Evolutionary conservation across 2,888 invertebrate species (phyloP).

Genomic region (Yponomeuta cagnagella): DNA sequence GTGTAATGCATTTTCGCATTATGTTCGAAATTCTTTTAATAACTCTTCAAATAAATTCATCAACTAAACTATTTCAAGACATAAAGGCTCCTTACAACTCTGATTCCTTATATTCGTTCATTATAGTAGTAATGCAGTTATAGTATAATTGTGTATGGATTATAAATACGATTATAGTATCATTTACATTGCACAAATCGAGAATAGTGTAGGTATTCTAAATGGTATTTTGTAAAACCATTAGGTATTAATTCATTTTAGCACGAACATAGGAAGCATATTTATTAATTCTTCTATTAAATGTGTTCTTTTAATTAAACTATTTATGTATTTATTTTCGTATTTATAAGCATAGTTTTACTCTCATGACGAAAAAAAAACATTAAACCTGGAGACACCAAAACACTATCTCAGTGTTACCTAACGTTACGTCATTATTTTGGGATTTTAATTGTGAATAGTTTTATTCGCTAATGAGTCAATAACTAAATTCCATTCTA

Average conservation of each 20-base stretch:
- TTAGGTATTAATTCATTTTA: slow-evolving; percentile 30
- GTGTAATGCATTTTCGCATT: neutral
- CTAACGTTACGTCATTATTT: neutral
- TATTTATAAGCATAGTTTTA: neutral
- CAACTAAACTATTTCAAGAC: slow-evolving; percentile 7
- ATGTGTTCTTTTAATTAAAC: neutral
- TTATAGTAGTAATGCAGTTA: neutral
- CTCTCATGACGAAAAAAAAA: neutral
- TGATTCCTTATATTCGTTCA: slow-evolving; percentile 6
- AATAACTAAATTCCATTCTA: neutral
- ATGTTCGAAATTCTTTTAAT: neutral
- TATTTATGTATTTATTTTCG: neutral
- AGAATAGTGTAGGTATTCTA: slow-evolving; percentile 13
- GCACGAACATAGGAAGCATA: slow-evolving; percentile 52
- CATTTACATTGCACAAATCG: slow-evolving; percentile 53
- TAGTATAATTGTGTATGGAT: neutral
- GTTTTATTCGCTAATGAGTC: neutral
- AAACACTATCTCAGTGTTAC: neutral
- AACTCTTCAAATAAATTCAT: neutral
- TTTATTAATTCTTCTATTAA: slow-evolving; percentile 16
- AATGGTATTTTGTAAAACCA: slow-evolving; percentile 22
- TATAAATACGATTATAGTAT: slow-evolving; percentile 21
- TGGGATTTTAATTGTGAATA: neutral
- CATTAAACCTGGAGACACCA: neutral
- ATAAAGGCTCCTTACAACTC: slow-evolving; percentile 4